These are phyloP conservation scores for Leptinotarsa rubiginosa DNA, from an alignment of 2,888 invertebrate species.

Conservation along the genomic window DNA sequence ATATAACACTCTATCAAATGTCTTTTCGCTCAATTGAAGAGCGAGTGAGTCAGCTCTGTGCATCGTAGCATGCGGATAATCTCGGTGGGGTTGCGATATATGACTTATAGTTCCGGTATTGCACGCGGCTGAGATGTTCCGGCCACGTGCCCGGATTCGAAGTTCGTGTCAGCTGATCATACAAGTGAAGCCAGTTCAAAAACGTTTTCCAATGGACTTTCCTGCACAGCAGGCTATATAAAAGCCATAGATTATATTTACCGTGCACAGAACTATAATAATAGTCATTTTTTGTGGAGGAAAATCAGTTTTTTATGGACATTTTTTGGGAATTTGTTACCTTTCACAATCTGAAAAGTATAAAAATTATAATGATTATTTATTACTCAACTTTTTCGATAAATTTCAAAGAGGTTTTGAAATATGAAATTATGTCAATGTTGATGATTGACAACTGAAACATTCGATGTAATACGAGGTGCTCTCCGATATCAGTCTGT, in stretches of 20 bases:
- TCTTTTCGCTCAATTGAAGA: conserved; percentile 37
- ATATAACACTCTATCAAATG: conserved; percentile 29
- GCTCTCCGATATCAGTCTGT: too few relatives aligned
- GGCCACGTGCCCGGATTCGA: conserved; percentile 63
- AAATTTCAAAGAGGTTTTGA: too few relatives aligned
- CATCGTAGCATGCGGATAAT: conserved; percentile 28
- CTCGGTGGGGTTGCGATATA: conserved; percentile 40
- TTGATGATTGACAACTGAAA: too few relatives aligned
- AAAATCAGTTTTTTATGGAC: too few relatives aligned
- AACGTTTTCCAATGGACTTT: conserved; percentile 1
- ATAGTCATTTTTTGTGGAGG: too few relatives aligned
- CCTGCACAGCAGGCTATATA: neutral
- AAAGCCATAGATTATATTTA: neutral
- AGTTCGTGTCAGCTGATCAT: conserved; percentile 36
- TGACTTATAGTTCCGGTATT: conserved; percentile 59
- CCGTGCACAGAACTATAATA: neutral
- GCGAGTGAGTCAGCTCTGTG: conserved; percentile 28
- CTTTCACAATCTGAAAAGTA: too few relatives aligned
- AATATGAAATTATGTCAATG: too few relatives aligned
- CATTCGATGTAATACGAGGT: too few relatives aligned
- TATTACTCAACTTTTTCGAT: too few relatives aligned
- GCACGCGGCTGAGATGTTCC: conserved; percentile 63
- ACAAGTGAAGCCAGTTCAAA: conserved; percentile 18
- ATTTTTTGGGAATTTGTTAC: too few relatives aligned
- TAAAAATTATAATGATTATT: too few relatives aligned